Base-by-base conservation (phyloP, 2,888 invertebrate species). In the Meandrusa payeni region DNA sequence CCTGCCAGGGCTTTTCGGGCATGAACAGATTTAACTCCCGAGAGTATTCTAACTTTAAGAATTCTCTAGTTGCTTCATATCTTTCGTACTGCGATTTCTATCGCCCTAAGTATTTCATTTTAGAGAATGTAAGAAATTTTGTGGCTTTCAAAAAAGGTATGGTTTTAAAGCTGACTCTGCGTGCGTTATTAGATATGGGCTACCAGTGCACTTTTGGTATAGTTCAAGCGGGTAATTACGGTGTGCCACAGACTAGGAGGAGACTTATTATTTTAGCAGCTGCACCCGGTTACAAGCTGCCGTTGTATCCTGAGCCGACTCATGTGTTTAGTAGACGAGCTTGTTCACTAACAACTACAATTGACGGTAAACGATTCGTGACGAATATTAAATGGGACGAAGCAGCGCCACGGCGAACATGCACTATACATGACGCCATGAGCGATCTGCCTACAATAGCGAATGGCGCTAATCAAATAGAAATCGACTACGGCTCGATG, bases 1-100 rank as follows among this genome's bases (percentile, higher is more conserved):
- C 96, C 0, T 96, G 96, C 66, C 96, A 96, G 75, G 96, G 96
- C 2, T 96, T 96, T 78, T 95, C 94, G 29, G 95, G 95, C 22
- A 95, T 96, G 95, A 96, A 96, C 74, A 85, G 95, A 37, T 96
- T 96, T 73, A 95, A 94, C 75, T 92, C 92, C 0, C 86, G 95
- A 19, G 94, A 95, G 55, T 95, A 95, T 72, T 95, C 95, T 1
- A 89, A 92, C 52, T 95, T 96, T 64, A 96, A 95, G 83, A 96
- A 95, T 70, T 96, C 96, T 0, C 80, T 96, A 6, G 93, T 96
- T 10, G 93, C 93, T 0, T 92, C 95, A 0, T 95, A 92, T 68
- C 86, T 96, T 10, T 94, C 95, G 13, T 96, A 92, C 73, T 95
- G 95, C 67, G 96, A 96, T 71, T 96, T 91, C 73, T 96, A 94